A percentile compares a stretch with the other conserved stretches of the same genome.
These are phyloP conservation scores for Carettochelys insculpta DNA, from an alignment of 2,113 vertebrate species.

Conservation along the genomic window DNA sequence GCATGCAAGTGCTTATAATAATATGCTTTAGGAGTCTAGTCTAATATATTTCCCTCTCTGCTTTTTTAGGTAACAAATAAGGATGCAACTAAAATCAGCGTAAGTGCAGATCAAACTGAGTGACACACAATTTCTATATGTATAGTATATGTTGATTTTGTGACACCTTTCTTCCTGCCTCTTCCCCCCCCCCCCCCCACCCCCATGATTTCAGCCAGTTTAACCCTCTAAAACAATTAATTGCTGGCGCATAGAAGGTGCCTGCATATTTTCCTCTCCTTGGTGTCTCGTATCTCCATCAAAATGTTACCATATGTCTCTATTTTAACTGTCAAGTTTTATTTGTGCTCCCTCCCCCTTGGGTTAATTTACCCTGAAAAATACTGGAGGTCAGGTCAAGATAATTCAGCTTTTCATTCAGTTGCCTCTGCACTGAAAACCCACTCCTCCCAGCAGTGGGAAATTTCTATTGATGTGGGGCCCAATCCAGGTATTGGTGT, in stretches of 20 bases:
- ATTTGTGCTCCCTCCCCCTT: neutral
- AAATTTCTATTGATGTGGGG: neutral
- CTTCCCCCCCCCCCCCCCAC: neutral
- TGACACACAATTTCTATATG: neutral
- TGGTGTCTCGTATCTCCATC: neutral
- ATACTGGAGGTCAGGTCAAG: neutral
- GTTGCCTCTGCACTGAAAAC: neutral
- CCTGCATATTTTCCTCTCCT: neutral
- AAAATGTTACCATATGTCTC: slow-evolving; percentile 26
- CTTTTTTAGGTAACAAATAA: slow-evolving; percentile 84
- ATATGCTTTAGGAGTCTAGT: neutral
- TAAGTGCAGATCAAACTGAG: slow-evolving; percentile 79
- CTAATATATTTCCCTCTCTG: slow-evolving; percentile 60
- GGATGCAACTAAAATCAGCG: slow-evolving; percentile 95
- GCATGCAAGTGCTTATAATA: neutral
- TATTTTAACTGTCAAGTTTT: slow-evolving; percentile 1
- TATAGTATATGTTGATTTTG: fast-evolving
- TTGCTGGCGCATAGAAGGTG: neutral
- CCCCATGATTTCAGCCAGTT: neutral
- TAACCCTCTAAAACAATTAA: neutral
- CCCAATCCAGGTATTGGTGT: neutral
- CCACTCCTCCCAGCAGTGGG: neutral
- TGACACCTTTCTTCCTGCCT: too few species aligned
- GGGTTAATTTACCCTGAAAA: neutral
- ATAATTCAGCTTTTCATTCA: too few species aligned